A percentile compares a stretch with the other conserved stretches of the same genome.
phyloP scores from a whole-genome alignment of 1,140 invertebrate species.

The Delia radicum region DNA sequence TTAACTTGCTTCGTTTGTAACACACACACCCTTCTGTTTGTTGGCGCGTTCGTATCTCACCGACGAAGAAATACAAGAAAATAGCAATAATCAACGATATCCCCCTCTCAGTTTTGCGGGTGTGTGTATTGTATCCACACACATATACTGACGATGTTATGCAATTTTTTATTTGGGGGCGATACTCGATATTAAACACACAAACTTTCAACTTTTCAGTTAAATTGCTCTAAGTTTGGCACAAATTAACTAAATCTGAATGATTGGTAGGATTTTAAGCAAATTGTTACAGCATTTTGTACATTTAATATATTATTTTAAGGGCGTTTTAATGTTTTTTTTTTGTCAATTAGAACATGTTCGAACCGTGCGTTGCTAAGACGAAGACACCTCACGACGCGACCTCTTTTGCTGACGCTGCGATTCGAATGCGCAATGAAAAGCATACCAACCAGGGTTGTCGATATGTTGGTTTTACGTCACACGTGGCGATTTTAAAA shows the following conservation, averaged over 20 bases:
- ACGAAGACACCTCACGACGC: neutral
- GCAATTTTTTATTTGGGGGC: constrained; percentile 28
- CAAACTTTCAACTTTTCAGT: constrained; percentile 1
- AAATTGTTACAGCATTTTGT: neutral
- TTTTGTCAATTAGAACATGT: constrained; percentile 1
- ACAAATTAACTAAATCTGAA: neutral
- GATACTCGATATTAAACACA: neutral
- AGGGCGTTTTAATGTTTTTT: neutral
- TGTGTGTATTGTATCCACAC: too few relatives aligned
- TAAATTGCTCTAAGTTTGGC: constrained; percentile 3
- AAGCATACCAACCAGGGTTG: neutral
- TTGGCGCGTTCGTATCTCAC: neutral
- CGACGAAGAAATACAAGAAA: too few relatives aligned
- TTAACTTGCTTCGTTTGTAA: constrained; percentile 5
- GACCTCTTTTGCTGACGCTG: constrained; percentile 10
- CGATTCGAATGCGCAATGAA: constrained; percentile 15
- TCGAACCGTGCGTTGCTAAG: constrained; percentile 4
- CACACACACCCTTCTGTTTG: neutral
- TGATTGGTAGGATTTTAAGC: neutral
- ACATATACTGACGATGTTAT: constrained; percentile 26
- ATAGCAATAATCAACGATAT: too few relatives aligned
- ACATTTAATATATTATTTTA: neutral
- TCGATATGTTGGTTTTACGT: too few relatives aligned
- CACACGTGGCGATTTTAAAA: too few relatives aligned
- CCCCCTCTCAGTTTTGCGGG: neutral